Conservation (phyloP, 92 coral and sea anemone genomes). For the Heteractis magnifica region DNA sequence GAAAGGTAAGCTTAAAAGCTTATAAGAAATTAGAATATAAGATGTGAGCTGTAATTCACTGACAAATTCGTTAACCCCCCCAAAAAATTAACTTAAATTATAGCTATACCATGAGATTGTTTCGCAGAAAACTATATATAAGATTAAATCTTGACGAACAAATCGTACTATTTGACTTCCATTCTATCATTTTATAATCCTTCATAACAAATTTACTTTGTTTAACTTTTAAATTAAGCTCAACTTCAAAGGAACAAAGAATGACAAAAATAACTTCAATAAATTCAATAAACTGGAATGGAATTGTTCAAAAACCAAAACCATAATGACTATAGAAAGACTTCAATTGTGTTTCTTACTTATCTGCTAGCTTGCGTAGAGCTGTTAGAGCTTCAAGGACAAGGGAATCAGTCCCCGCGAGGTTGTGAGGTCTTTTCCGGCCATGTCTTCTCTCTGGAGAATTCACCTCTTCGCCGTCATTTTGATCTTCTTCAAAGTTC, state of each 20-base stretch:
- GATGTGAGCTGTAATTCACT: too few relatives aligned
- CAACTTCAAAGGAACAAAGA: background rate
- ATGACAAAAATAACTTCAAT: background rate
- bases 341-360: conserved; percentile 49
- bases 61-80: too few relatives aligned
- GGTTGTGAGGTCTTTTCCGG: conserved; percentile 30
- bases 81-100: too few relatives aligned
- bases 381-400: conserved; percentile 89
- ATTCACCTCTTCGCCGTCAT: conserved; percentile 38
- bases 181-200: background rate
- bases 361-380: conserved; percentile 85
- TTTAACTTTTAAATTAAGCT: background rate
- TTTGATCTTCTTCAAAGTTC: conserved; percentile 49
- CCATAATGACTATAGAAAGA: background rate
- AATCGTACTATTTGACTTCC: background rate
- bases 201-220: background rate
- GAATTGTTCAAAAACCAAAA: background rate
- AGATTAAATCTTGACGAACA: too few relatives aligned
- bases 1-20: too few relatives aligned
- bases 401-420: conserved; percentile 55
- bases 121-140: too few relatives aligned
- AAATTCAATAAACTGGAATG: background rate
- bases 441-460: conserved; percentile 19
- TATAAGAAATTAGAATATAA: too few relatives aligned
- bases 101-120: too few relatives aligned